A percentile compares a stretch with the other conserved stretches of the same genome.
These are phyloP conservation scores for Carcina quercana DNA, from an alignment of 2,888 invertebrate genomes.

Conservation along the genomic window DNA sequence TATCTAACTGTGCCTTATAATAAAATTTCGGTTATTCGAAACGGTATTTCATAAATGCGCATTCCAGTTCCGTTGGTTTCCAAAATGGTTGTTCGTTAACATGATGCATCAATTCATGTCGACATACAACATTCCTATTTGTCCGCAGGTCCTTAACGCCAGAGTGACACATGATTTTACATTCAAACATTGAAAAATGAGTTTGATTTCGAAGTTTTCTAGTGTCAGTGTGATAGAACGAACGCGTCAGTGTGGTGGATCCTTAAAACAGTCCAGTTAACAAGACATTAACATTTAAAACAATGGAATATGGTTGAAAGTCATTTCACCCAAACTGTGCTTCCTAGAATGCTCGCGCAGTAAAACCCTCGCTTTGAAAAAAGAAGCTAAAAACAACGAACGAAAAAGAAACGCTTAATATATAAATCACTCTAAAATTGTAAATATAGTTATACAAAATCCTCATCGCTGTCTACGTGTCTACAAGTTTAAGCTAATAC, in stretches of 20 bases:
- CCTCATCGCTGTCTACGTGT: constrained; percentile 56
- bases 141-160: constrained; percentile 46
- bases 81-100: constrained; percentile 34
- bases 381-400: constrained; percentile 13
- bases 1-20: too few species aligned
- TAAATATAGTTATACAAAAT: constrained; percentile 24
- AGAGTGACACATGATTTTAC: constrained; percentile 41
- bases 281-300: constrained; percentile 48
- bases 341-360: constrained; percentile 56
- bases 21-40: too few species aligned
- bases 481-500: constrained; percentile 25
- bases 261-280: constrained; percentile 53
- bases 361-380: constrained; percentile 31
- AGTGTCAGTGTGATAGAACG: constrained; percentile 47
- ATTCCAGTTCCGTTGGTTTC: constrained; percentile 40
- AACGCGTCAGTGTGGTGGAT: constrained; percentile 55
- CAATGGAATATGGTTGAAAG: constrained; percentile 73
- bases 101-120: constrained; percentile 30
- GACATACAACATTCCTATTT: constrained; percentile 33
- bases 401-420: constrained; percentile 17
- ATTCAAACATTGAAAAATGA: constrained; percentile 60
- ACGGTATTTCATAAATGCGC: constrained; percentile 33
- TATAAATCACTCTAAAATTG: constrained; percentile 35
- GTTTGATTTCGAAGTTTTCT: constrained; percentile 53
- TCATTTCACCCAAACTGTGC: constrained; percentile 51